A percentile compares a stretch with the other conserved stretches of the same genome.
phyloP scores from a whole-genome alignment of 2,113 vertebrate genomes.

The Blennius ocellaris region DNA sequence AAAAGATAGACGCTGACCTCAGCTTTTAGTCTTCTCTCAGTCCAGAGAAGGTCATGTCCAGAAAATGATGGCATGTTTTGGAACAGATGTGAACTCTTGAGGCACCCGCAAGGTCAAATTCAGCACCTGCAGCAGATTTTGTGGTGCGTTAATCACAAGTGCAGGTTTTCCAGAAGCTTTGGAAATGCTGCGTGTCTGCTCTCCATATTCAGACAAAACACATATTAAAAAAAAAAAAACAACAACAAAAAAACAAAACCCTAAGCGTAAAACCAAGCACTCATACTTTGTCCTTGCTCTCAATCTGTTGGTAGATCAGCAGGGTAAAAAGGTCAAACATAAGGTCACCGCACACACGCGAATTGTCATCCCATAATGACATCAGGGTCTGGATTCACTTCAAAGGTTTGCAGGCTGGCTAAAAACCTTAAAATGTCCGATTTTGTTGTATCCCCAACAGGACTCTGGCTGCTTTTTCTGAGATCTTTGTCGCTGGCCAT shows the following conservation, averaged over 20 bases:
- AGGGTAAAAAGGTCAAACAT: not conserved
- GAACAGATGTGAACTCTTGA: constrained; percentile 28
- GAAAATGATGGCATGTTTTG: constrained; percentile 18
- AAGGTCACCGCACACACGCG: constrained; percentile 15
- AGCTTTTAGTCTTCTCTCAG: constrained; percentile 34
- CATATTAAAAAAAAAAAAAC: not conserved
- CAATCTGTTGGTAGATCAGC: not conserved
- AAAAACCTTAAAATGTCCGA: constrained; percentile 4
- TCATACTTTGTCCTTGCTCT: not conserved
- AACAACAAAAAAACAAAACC: not conserved
- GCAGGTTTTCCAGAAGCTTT: not conserved
- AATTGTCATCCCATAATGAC: constrained; percentile 34
- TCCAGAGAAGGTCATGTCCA: constrained; percentile 5
- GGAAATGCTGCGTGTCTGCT: too few species aligned
- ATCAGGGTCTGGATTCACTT: constrained; percentile 42
- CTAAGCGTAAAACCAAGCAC: too few species aligned
- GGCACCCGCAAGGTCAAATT: constrained; percentile 32
- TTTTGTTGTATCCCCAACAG: not conserved
- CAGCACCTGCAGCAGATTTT: constrained; percentile 30
- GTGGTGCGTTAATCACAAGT: not conserved
- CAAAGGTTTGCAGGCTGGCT: constrained; percentile 14
- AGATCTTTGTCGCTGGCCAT: constrained; percentile 20
- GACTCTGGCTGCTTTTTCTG: too few species aligned
- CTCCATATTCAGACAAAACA: not conserved
- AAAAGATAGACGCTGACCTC: constrained; percentile 22